Evolutionary conservation across 2,113 vertebrate genomes (phyloP).

Genomic region (Ailurus styani): DNA sequence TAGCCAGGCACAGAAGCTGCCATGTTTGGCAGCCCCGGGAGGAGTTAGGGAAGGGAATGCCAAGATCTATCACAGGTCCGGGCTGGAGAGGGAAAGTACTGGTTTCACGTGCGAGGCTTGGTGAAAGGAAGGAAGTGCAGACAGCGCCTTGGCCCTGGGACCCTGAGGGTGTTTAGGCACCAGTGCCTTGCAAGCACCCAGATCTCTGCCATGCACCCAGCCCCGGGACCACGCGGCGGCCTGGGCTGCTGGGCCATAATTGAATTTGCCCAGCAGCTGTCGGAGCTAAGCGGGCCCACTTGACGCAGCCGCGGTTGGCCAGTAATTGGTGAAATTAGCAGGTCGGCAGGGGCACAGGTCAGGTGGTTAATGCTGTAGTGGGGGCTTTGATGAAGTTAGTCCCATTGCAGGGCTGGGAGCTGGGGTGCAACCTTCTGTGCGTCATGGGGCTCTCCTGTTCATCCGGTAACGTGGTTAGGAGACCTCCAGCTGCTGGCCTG

Average conservation of each 20-base stretch:
- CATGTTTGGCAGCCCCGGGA: not conserved
- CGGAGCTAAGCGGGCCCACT: conserved; percentile 87
- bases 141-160: not conserved
- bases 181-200: not conserved
- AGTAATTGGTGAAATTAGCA: conserved; percentile 92
- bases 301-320: conserved; percentile 88
- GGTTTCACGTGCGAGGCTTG: not conserved
- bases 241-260: conserved; percentile 83
- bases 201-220: not conserved
- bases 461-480: not conserved
- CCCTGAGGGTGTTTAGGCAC: not conserved
- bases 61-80: fast-evolving
- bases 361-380: conserved; percentile 83
- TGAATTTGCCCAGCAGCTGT: conserved; percentile 92
- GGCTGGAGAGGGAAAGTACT: too few species aligned
- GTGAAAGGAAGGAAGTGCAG: not conserved
- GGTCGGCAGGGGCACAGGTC: conserved; percentile 90
- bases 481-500: conserved; percentile 19
- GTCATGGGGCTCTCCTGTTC: not conserved
- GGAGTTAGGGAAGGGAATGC: not conserved
- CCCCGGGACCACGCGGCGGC: not conserved
- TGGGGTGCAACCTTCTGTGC: not conserved
- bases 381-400: conserved; percentile 84
- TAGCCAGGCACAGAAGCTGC: fast-evolving
- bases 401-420: conserved; percentile 69